Conservation (phyloP, 2,113 vertebrate species). For the Lipophrys pholis region DNA sequence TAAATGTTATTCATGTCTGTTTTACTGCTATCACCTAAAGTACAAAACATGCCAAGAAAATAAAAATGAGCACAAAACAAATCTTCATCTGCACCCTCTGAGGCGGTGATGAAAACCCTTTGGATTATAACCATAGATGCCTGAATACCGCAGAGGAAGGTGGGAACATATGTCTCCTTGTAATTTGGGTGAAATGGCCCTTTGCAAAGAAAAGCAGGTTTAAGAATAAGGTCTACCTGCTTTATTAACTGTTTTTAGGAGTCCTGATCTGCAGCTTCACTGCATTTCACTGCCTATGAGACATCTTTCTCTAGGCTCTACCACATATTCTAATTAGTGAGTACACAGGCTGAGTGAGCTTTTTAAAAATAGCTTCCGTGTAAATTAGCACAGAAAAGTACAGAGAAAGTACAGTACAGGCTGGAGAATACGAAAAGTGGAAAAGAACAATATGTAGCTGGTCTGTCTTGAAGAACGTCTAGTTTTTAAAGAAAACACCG, state of each 20-base stretch:
- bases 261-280: slow-evolving; percentile 35
- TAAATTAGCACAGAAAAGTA: slow-evolving; percentile 30
- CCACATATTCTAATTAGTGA: slow-evolving; percentile 64
- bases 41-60: too few relatives aligned
- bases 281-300: slow-evolving; percentile 37
- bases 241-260: slow-evolving; percentile 42
- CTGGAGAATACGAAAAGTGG: slow-evolving; percentile 1
- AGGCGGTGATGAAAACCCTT: neutral
- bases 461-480: neutral
- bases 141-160: neutral
- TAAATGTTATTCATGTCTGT: too few relatives aligned
- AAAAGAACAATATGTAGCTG: neutral
- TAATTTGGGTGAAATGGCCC: neutral
- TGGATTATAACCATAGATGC: neutral
- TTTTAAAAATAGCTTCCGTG: slow-evolving; percentile 60
- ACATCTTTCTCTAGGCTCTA: slow-evolving; percentile 47
- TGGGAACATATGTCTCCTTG: neutral
- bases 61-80: too few relatives aligned
- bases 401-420: slow-evolving; percentile 26
- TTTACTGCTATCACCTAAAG: too few relatives aligned
- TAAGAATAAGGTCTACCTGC: slow-evolving; percentile 3
- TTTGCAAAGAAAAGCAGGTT: slow-evolving; percentile 10
- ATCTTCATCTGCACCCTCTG: too few relatives aligned
- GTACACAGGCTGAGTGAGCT: slow-evolving; percentile 45
- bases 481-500: slow-evolving; percentile 20